A percentile compares a stretch with the other conserved stretches of the same genome.
Conservation (phyloP, 2,113 vertebrate species). For the Morphnarchus princeps region DNA sequence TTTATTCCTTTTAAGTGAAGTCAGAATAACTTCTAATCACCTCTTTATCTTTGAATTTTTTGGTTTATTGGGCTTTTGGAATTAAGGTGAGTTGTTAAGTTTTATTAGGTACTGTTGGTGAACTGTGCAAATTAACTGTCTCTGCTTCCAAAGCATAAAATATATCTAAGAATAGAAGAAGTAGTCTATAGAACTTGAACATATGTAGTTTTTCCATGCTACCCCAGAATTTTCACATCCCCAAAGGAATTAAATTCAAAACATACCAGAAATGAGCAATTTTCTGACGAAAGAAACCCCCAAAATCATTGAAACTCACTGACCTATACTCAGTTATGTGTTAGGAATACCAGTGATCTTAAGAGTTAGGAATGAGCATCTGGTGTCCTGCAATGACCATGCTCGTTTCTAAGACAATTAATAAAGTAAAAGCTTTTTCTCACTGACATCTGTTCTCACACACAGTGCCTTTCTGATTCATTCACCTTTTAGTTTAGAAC, state of each 20-base stretch:
- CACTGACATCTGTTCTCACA: neutral
- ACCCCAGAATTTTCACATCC: neutral
- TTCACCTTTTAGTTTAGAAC: neutral
- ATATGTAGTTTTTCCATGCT: neutral
- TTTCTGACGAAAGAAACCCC: neutral
- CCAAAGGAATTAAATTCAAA: neutral
- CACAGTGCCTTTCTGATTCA: neutral
- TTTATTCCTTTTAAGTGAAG: conserved; percentile 7
- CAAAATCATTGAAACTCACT: neutral
- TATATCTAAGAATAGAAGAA: neutral
- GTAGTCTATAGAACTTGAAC: neutral
- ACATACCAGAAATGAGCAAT: neutral
- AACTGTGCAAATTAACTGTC: neutral
- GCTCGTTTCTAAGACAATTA: neutral
- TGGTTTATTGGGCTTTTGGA: neutral
- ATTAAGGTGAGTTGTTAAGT: neutral
- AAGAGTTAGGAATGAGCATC: neutral
- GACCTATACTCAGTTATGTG: neutral
- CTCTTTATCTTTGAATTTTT: neutral
- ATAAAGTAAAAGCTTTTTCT: neutral
- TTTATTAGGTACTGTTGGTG: neutral
- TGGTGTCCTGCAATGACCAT: neutral
- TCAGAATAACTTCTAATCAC: conserved; percentile 11
- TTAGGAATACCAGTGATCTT: neutral
- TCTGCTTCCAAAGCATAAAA: neutral